Evolutionary conservation across 2,797 vertebrate genomes (phyloP), one percentile per base, ranked within the genome.

Genomic region (Pseudopleuronectes americanus): DNA sequence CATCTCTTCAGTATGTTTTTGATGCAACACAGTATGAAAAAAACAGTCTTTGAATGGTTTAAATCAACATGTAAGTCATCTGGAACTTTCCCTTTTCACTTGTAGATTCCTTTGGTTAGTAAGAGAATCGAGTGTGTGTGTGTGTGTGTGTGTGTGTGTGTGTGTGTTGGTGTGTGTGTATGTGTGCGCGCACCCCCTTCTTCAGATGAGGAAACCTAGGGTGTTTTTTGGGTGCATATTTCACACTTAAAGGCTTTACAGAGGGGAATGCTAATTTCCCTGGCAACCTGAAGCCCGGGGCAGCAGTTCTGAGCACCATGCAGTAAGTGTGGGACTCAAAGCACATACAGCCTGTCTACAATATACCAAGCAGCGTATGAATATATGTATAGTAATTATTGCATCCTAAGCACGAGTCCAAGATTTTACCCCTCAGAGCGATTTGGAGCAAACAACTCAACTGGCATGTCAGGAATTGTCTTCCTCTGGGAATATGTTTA

Each of bases 361-460:
- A 62, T 70, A 86, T 52, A 76, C 43, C 74, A 77, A 73, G 41
- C 19, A 57, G 38, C 76, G 81, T 71, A 77, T 86, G 84, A 87
- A 90, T 88, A 87, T 72, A 92, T 89, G 78, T 82, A 81, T 87
- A 74, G 57, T 66, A 45, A 74, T 78, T 70, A 79, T 38, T 84
- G 79, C 78, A 87, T 86, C 80, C 55, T 60, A 77, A 87, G 71
- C 74, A 78, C 48, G 57, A 49, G 26, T 63, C 65, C 31, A 88
- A 85, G 55, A 83, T 80, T 80, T 88, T 63, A 81, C 71, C 77
- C 81, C 88, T 77, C 64, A 63, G 49, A 84, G 74, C 71, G 1
- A 51, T 84, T 64, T 85, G 68, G 49, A 81, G 80, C 72, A 84
- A 87, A 87, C 81, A 78, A 70, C 64, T 65, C 76, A 38, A 4